A percentile compares a stretch with the other conserved stretches of the same genome.
Conservation (phyloP, 2,797 vertebrate genomes). For the Nyctalus aviator region DNA sequence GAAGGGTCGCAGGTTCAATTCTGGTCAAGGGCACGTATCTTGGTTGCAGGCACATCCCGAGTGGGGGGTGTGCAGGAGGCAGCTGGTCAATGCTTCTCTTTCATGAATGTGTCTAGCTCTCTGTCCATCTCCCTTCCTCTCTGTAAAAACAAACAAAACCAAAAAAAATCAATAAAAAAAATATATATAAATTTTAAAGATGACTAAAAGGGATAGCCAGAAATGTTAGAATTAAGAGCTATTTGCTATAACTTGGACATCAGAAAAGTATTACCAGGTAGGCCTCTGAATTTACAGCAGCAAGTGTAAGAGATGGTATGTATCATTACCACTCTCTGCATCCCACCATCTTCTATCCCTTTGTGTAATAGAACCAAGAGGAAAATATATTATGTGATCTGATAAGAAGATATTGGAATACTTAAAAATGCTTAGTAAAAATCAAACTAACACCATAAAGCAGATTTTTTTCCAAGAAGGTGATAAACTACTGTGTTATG, state of each 20-base stretch:
- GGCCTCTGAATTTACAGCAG: background rate
- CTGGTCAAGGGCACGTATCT: too few species aligned
- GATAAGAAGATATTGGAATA: background rate
- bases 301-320: background rate
- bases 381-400: background rate
- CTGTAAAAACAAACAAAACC: too few species aligned
- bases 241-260: background rate
- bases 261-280: background rate
- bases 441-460: background rate
- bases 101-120: too few species aligned
- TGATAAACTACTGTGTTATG: background rate
- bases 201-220: background rate
- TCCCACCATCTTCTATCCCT: background rate
- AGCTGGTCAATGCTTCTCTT: too few species aligned
- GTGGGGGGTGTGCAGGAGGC: too few species aligned
- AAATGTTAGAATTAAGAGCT: constrained; percentile 38
- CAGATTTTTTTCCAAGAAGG: background rate
- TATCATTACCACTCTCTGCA: background rate
- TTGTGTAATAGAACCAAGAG: background rate
- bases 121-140: too few species aligned
- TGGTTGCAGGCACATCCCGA: too few species aligned
- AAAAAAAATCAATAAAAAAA: too few species aligned
- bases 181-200: too few species aligned
- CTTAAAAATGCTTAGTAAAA: background rate
- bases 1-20: too few species aligned